Percentiles rank a stretch among this genome's conserved stretches.
These are phyloP conservation scores for Liodrosophila aerea DNA, from an alignment of 2,888 invertebrate genomes.

Conservation along the genomic window DNA sequence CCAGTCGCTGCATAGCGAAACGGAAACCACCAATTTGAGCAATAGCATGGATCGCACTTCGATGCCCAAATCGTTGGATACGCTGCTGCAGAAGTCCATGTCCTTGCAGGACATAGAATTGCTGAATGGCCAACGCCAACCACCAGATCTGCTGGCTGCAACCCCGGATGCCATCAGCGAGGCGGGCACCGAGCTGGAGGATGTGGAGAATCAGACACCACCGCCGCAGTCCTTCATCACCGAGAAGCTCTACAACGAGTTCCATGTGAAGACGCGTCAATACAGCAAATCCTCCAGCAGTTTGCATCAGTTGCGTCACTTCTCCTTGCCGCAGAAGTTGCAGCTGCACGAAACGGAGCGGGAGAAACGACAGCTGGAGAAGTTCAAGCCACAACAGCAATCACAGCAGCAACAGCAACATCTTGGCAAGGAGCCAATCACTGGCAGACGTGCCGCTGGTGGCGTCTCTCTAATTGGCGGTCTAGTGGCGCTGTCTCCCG, in stretches of 20 bases:
- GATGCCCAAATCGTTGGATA: constrained; percentile 60
- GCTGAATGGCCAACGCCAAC: constrained; percentile 69
- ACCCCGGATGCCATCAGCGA: constrained; percentile 77
- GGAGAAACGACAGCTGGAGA: constrained; percentile 80
- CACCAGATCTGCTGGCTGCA: constrained; percentile 77
- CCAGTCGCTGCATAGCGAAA: constrained; percentile 60
- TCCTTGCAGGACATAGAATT: constrained; percentile 81
- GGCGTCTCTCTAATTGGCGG: constrained; percentile 73
- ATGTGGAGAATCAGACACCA: constrained; percentile 77
- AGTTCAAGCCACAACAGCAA: constrained; percentile 56
- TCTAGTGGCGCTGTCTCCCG: constrained; percentile 39
- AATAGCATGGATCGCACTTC: constrained; percentile 68
- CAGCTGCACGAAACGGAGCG: constrained; percentile 84
- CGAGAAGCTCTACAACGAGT: constrained; percentile 87
- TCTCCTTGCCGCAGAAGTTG: constrained; percentile 82
- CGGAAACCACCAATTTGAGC: constrained; percentile 76
- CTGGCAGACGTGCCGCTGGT: constrained; percentile 76
- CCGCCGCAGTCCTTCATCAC: constrained; percentile 87
- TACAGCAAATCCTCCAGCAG: constrained; percentile 87
- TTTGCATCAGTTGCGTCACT: constrained; percentile 82
- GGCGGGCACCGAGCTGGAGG: constrained; percentile 79
- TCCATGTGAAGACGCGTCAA: constrained; percentile 88
- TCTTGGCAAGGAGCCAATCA: constrained; percentile 68
- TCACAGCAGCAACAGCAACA: constrained; percentile 44
- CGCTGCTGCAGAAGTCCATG: constrained; percentile 80